Evolutionary conservation across 2,113 vertebrate species (phyloP), one percentile per base, ranked within the genome.

Genomic region (Gulo gulo): DNA sequence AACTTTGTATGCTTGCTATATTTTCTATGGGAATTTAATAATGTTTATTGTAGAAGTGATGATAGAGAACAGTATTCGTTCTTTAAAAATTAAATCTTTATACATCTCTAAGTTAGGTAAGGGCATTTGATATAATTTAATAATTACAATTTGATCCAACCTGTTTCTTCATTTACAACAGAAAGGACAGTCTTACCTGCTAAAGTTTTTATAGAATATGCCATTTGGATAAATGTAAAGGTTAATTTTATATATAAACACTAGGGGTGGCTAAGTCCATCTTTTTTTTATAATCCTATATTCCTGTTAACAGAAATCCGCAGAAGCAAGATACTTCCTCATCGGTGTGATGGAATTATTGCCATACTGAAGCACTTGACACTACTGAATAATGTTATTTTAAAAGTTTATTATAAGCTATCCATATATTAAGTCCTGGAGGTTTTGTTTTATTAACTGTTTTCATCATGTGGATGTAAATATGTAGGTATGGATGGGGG

Each of bases 331-430:
- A 3, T 67, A 82, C 65, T 90, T 88, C 6, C 57, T 97, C 50
- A 24, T 57, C 34, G 34, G 96, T 97, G 94, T 93, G 34, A 88
- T 88, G 39, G 21, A 95, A 96, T 93, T 93, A 86, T 18, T 86
- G 34, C 59, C 20, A 29, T 1, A 81, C 3, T 74, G 36, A 94
- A 93, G 45, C 21, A 91, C 26, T 50, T 82, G 69, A 69, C 34
- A 76, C 7, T 26, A 36, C 63, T 82, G n/a, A 47, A 90, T 88
- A 45, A 84, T 76, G 78, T 65, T 57, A 94, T 59, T 36, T 91
- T 74, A 55, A 26, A 84, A 83, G 23, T 84, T 95, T 95, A 26
- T 65, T 82, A 39, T 88, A 95, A 82, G 31, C 15, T 92, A 34
- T 83, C 92, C 23, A 6, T 74, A 36, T 69, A 50, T 67, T 67